Percentiles rank a stretch among this genome's conserved stretches.
These are phyloP conservation scores for Steatocranus sp. DNA, from an alignment of 2,797 vertebrate genomes.

Conservation along the genomic window DNA sequence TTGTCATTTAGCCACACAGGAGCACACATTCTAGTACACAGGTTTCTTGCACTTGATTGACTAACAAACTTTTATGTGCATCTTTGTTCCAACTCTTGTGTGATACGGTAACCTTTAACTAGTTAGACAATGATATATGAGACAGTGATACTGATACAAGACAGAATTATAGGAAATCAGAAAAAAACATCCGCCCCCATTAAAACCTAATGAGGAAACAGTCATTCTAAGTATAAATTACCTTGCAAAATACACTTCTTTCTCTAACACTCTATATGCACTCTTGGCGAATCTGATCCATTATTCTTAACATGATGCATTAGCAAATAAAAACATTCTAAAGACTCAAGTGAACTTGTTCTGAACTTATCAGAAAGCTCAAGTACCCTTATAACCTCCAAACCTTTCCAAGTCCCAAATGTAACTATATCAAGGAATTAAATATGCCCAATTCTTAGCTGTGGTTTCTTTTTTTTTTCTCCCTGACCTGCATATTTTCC, in stretches of 20 bases:
- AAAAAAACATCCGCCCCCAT: not conserved
- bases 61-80: not conserved
- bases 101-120: not conserved
- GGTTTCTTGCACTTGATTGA: conserved; percentile 6
- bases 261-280: not conserved
- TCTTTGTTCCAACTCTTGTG: not conserved
- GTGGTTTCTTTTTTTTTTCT: not conserved
- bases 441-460: conserved; percentile 14
- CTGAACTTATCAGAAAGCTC: conserved; percentile 15
- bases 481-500: conserved; percentile 58
- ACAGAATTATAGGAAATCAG: not conserved
- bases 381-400: not conserved
- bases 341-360: not conserved
- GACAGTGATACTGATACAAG: not conserved
- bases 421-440: conserved; percentile 22
- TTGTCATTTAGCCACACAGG: conserved; percentile 32
- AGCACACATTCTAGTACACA: not conserved
- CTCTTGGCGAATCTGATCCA: not conserved
- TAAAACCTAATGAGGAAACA: not conserved
- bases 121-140: not conserved
- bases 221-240: not conserved
- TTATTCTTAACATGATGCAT: not conserved
- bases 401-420: conserved; percentile 5
- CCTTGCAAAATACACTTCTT: not conserved
- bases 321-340: not conserved